Conservation (phyloP, 2,797 vertebrate species). For the Sebastolobus altivelis region DNA sequence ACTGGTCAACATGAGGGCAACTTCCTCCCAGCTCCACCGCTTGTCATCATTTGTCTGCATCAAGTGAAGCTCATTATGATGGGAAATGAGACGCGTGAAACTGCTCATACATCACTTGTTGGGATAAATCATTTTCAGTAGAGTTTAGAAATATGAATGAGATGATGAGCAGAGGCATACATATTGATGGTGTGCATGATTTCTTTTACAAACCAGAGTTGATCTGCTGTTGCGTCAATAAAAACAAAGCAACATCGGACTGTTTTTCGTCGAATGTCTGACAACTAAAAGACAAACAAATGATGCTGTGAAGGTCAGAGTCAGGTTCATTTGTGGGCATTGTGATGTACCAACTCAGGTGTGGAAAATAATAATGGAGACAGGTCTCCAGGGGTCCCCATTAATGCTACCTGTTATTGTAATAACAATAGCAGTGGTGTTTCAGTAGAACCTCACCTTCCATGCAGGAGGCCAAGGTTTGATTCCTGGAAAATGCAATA, state of each 20-base stretch:
- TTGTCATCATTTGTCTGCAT: conserved; percentile 34
- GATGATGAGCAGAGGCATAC: neutral
- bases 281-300: neutral
- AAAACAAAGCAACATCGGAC: neutral
- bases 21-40: neutral
- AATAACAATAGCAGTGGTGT: neutral
- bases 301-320: conserved; percentile 13
- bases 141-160: neutral
- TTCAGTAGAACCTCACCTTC: neutral
- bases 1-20: conserved; percentile 9
- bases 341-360: neutral
- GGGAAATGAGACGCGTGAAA: neutral
- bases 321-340: neutral
- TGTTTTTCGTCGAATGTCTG: neutral
- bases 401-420: conserved; percentile 35
- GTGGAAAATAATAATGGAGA: conserved; percentile 31
- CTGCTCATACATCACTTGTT: conserved; percentile 3
- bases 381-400: conserved; percentile 14
- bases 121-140: conserved; percentile 1
- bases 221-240: neutral
- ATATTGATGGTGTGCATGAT: neutral
- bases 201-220: neutral
- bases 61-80: conserved; percentile 21
- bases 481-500: conserved; percentile 41
- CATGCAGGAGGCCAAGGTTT: conserved; percentile 23